Conservation (phyloP, 1,140 invertebrate genomes). For the Zophobas atratus region DNA sequence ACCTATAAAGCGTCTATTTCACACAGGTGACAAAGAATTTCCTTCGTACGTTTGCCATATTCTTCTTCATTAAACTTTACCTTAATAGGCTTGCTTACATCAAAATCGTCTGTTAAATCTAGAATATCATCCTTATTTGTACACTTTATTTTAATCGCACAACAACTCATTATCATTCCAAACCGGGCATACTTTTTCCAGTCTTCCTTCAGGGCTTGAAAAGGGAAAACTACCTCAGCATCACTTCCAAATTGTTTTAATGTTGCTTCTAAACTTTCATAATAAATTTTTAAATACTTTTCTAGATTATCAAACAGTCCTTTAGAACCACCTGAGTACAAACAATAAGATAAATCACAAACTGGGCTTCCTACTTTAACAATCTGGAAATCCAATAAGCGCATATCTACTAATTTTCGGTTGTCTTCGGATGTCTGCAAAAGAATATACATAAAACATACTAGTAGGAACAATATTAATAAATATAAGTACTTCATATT, state of each 20-base stretch:
- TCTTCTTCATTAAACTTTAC: constrained; percentile 7
- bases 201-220: constrained; percentile 64
- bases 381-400: constrained; percentile 72
- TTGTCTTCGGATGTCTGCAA: constrained; percentile 52
- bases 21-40: constrained; percentile 1
- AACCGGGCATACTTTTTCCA: constrained; percentile 64
- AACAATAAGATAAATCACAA: constrained; percentile 71
- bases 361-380: constrained; percentile 71
- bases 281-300: constrained; percentile 71
- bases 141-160: neutral
- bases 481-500: constrained; percentile 62
- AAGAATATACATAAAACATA: constrained; percentile 65
- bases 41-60: neutral
- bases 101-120: constrained; percentile 9
- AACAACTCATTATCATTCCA: constrained; percentile 54
- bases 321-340: constrained; percentile 70
- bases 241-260: constrained; percentile 66
- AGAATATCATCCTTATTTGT: constrained; percentile 3
- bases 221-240: constrained; percentile 68
- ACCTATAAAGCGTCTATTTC: constrained; percentile 7
- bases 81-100: neutral
- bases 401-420: constrained; percentile 56
- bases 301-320: constrained; percentile 69
- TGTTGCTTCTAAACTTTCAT: constrained; percentile 67
- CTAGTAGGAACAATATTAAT: constrained; percentile 62